Percentiles rank a stretch among this genome's conserved stretches.
These are phyloP conservation scores for Indri indri DNA, from an alignment of 2,113 vertebrate species.

Conservation along the genomic window DNA sequence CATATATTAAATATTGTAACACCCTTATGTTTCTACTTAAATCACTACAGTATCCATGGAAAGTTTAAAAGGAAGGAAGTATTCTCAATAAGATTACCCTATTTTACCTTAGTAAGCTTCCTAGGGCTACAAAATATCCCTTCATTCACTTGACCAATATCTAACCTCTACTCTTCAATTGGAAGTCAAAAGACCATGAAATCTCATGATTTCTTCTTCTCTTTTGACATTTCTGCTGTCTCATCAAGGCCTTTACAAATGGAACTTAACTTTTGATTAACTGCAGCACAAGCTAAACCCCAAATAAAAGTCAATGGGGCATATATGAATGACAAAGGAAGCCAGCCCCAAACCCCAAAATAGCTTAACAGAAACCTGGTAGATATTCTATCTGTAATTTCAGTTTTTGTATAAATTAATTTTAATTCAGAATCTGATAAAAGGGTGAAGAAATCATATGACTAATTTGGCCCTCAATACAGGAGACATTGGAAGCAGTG, in stretches of 20 bases:
- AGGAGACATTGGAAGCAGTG: background rate
- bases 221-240: constrained; percentile 61
- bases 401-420: constrained; percentile 5
- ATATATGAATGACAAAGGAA: constrained; percentile 44
- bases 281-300: constrained; percentile 7
- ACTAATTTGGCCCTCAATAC: background rate
- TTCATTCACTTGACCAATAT: constrained; percentile 44
- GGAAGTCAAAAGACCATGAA: constrained; percentile 55
- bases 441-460: background rate
- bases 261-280: constrained; percentile 59
- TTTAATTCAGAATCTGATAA: constrained; percentile 36
- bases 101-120: background rate
- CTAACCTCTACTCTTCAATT: constrained; percentile 4
- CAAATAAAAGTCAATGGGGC: constrained; percentile 54
- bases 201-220: constrained; percentile 49
- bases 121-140: background rate
- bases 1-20: background rate
- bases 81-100: background rate
- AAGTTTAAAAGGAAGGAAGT: background rate
- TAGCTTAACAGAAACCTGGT: constrained; percentile 1
- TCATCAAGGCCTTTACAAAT: constrained; percentile 67
- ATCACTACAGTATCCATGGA: background rate
- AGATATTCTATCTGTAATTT: background rate
- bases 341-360: background rate
- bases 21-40: background rate